These are phyloP conservation scores for Vimba vimba DNA, from an alignment of 2,113 vertebrate species.

Conservation along the genomic window DNA sequence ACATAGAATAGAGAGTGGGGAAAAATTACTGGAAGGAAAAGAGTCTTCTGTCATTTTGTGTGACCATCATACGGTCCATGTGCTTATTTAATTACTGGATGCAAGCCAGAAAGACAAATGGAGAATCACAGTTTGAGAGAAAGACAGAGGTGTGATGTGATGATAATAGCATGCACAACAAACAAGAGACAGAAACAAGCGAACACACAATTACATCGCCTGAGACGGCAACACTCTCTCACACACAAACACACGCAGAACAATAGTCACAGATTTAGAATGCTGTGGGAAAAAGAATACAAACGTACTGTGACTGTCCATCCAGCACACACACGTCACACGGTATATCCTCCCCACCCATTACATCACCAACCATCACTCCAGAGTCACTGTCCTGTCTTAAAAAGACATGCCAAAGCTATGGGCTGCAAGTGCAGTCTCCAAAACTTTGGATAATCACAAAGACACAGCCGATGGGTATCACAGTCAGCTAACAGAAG, in stretches of 20 bases:
- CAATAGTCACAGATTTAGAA: slow-evolving; percentile 88
- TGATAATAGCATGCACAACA: slow-evolving; percentile 11
- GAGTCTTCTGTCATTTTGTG: slow-evolving; percentile 73
- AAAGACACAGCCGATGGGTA: not conserved
- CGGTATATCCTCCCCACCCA: slow-evolving; percentile 52
- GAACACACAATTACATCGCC: slow-evolving; percentile 2
- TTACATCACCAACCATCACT: not conserved
- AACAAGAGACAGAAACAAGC: not conserved
- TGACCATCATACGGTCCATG: slow-evolving; percentile 73
- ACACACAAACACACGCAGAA: slow-evolving; percentile 64
- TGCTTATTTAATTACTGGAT: slow-evolving; percentile 78
- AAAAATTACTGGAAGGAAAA: slow-evolving; percentile 60
- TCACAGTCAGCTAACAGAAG: not conserved
- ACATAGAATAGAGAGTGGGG: slow-evolving; percentile 51
- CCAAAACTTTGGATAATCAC: not conserved
- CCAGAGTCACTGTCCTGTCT: not conserved
- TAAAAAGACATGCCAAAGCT: not conserved
- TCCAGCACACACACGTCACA: slow-evolving; percentile 60
- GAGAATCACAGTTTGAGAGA: not conserved
- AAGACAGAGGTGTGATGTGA: not conserved
- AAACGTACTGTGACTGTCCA: slow-evolving; percentile 75
- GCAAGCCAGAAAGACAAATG: slow-evolving; percentile 71
- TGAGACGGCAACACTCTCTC: slow-evolving; percentile 32
- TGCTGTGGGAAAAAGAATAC: slow-evolving; percentile 83
- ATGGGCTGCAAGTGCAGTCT: not conserved